phyloP scores from a whole-genome alignment of 2,797 vertebrate genomes.

The Microcaecilia unicolor region DNA sequence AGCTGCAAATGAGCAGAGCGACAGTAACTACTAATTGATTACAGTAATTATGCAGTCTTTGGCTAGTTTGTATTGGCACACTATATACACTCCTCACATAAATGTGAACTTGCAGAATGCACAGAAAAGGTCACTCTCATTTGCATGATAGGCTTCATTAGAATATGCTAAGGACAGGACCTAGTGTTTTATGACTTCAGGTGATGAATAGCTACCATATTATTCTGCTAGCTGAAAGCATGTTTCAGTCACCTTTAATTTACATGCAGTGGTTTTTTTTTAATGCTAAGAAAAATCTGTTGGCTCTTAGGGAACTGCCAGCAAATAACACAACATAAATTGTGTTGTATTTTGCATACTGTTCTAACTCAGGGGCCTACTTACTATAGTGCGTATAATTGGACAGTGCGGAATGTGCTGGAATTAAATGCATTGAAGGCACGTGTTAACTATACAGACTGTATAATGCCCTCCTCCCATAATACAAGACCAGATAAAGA shows the following conservation, averaged over 20 bases:
- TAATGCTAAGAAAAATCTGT: conserved; percentile 62
- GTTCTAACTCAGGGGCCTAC: too few relatives aligned
- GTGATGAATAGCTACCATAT: conserved; percentile 89
- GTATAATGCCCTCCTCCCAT: too few relatives aligned
- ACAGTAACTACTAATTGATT: conserved; percentile 91
- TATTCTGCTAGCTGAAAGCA: conserved; percentile 74
- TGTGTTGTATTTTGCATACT: conserved; percentile 32
- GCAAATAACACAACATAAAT: conserved; percentile 63
- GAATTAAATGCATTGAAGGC: too few relatives aligned
- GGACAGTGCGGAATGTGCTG: too few relatives aligned
- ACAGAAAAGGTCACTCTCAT: conserved; percentile 90
- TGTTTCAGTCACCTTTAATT: conserved; percentile 89
- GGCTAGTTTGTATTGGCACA: conserved; percentile 88
- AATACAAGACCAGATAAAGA: too few relatives aligned
- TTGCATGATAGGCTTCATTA: conserved; percentile 98
- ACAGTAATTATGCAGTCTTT: conserved; percentile 85
- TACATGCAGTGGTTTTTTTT: conserved; percentile 75
- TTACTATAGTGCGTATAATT: too few relatives aligned
- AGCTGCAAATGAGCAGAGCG: conserved; percentile 78
- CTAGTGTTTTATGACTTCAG: conserved; percentile 82
- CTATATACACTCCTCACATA: conserved; percentile 74
- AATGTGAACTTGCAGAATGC: conserved; percentile 90
- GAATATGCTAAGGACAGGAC: conserved; percentile 92
- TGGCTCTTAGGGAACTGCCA: conserved; percentile 45
- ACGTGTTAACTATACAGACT: too few relatives aligned